Base-by-base conservation (phyloP, 2,113 vertebrate genomes). In the Hypanus sabinus region DNA sequence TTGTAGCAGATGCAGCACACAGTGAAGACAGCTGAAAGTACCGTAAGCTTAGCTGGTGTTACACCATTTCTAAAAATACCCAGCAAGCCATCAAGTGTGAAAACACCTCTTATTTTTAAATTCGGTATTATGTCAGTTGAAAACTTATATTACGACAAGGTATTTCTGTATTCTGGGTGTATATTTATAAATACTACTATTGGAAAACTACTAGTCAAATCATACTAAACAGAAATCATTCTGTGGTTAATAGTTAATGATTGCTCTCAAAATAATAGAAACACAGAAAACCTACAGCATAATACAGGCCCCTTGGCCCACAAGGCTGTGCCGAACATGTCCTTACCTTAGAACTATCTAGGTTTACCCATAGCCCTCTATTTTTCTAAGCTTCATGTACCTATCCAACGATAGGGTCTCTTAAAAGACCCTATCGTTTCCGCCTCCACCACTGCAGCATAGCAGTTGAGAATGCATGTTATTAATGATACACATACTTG, bases 41-140 rank as follows among this genome's bases (percentile, higher is more conserved):
- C 68, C 68, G 73, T 38, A 71, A 46, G 90, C 68, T 71, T 70
- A 38, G 33, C 90, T 93, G 33, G 68, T 93, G 68, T 93, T 71
- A 93, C 68, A 46, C 24, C 11, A 46, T 75, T 38, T 93, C 91
- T 93, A 93, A 93, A 73, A 93, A 93, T 93, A 71, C 68, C 38
- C 68, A 55, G 7, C 22, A 73, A 73, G n/a, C 70, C 36, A 73
- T 93, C 70, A 73, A 46, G 68, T 93, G 70, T 30, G 10, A 93
- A 93, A 93, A 55, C 70, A 93, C 24, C 36, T 27, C 91, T 73
- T 73, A 73, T 71, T 75, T 73, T 70, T 93, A 71, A 71, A 93
- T 8, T 65, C 65, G 12, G 9, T 71, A 9, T 62, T 27, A 92
- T 38, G 91, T 73, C 70, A 93, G 24, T 46, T 71, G 33, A 70